phyloP scores from a whole-genome alignment of 2,113 vertebrate species.

The Catharus minimus region DNA sequence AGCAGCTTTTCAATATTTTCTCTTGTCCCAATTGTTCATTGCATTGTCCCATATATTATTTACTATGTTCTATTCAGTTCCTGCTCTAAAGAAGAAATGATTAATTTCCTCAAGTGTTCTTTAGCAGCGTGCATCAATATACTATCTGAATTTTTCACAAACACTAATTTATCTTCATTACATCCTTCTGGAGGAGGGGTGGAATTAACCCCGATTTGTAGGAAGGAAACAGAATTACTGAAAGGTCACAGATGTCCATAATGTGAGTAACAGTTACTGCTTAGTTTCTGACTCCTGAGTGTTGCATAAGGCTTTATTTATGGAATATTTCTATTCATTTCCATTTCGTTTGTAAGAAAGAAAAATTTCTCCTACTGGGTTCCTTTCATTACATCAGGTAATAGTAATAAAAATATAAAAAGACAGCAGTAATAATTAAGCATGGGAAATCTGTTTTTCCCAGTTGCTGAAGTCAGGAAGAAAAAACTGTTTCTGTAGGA shows the following conservation, averaged over 20 bases:
- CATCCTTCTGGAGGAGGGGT: not conserved
- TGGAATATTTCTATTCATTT: not conserved
- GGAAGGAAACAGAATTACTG: not conserved
- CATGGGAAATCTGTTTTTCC: not conserved
- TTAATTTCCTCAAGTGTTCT: slow-evolving; percentile 29
- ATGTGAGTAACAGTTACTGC: not conserved
- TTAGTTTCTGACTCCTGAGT: not conserved
- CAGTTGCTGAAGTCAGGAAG: not conserved
- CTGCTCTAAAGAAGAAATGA: not conserved
- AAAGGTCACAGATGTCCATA: not conserved
- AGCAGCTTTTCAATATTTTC: slow-evolving; percentile 2
- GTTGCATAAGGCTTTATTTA: not conserved
- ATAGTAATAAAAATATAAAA: not conserved
- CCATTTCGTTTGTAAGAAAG: not conserved
- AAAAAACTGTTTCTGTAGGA: not conserved
- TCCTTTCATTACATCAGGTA: not conserved
- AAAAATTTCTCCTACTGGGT: not conserved
- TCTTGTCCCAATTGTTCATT: not conserved
- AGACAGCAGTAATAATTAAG: not conserved
- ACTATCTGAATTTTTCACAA: slow-evolving; percentile 24
- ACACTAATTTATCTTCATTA: slow-evolving; percentile 38
- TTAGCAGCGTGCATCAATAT: not conserved
- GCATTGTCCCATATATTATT: not conserved
- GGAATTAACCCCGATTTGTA: not conserved
- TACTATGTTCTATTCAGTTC: not conserved